These are phyloP conservation scores for Spermophilus dauricus DNA, from an alignment of 2,113 vertebrate genomes.

Conservation along the genomic window DNA sequence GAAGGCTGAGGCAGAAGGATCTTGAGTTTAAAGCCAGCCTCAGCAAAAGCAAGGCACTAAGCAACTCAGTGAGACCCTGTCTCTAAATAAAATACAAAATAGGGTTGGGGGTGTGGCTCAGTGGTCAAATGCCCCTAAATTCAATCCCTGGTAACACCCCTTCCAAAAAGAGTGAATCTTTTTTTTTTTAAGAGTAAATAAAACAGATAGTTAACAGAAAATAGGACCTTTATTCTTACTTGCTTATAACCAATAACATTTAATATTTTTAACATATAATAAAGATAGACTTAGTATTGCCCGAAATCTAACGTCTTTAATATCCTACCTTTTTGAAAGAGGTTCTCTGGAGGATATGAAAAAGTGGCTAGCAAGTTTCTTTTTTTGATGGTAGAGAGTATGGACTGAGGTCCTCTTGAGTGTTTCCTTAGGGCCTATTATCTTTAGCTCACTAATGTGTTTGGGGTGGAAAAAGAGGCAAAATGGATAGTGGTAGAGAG, in stretches of 20 bases:
- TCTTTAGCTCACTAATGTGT: constrained; percentile 11
- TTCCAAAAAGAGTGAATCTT: too few relatives aligned
- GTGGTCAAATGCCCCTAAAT: too few relatives aligned
- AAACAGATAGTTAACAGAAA: neutral
- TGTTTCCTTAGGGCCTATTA: neutral
- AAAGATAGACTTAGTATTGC: neutral
- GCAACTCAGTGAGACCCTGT: too few relatives aligned
- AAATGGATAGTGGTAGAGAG: neutral
- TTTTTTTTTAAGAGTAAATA: too few relatives aligned
- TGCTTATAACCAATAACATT: neutral
- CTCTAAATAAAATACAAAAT: too few relatives aligned
- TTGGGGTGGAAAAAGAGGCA: neutral
- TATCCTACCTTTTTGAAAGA: neutral
- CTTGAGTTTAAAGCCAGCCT: too few relatives aligned
- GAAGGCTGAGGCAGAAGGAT: too few relatives aligned
- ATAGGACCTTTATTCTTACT: constrained; percentile 7
- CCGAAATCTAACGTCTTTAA: neutral
- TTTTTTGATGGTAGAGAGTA: neutral
- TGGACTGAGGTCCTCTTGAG: neutral
- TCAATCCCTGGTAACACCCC: too few relatives aligned
- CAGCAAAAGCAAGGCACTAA: too few relatives aligned
- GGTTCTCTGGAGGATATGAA: neutral
- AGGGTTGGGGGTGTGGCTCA: too few relatives aligned
- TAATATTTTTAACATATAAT: constrained; percentile 29
- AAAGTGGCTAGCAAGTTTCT: neutral